Conservation (phyloP, 2,888 invertebrate genomes). For the Ditula angustiorana region DNA sequence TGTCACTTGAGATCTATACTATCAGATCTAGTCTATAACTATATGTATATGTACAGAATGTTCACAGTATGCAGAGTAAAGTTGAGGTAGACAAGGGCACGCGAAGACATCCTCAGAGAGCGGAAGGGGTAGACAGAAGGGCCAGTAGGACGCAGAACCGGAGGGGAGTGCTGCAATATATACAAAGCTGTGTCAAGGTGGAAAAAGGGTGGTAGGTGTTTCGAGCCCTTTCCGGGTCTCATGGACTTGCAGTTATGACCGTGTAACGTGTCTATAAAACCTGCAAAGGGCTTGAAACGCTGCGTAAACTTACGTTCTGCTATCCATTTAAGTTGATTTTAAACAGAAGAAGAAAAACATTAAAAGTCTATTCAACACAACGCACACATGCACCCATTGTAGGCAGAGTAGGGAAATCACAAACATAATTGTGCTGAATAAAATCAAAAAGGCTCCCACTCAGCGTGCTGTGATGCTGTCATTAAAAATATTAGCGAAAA, state of each 20-base stretch:
- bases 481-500: too few relatives aligned
- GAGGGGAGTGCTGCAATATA: slow-evolving; percentile 37
- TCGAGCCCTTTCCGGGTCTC: neutral
- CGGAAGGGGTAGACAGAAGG: slow-evolving; percentile 33
- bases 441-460: too few relatives aligned
- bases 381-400: too few relatives aligned
- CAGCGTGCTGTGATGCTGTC: too few relatives aligned
- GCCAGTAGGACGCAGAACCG: slow-evolving; percentile 34
- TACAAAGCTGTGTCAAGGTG: slow-evolving; percentile 17
- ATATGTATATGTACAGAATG: too few relatives aligned
- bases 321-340: too few relatives aligned
- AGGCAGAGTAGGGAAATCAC: too few relatives aligned
- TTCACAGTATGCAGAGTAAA: slow-evolving; percentile 20
- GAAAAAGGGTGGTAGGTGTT: neutral
- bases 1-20: neutral
- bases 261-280: neutral
- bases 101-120: slow-evolving; percentile 30
- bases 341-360: too few relatives aligned
- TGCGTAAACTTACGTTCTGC: too few relatives aligned
- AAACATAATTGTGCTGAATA: too few relatives aligned
- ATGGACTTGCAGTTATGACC: neutral
- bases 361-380: too few relatives aligned
- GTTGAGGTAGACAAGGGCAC: slow-evolving; percentile 15
- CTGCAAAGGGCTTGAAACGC: neutral
- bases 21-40: slow-evolving; percentile 9